Base-by-base conservation (phyloP, 2,888 invertebrate species). In the Subacronicta megacephala region DNA sequence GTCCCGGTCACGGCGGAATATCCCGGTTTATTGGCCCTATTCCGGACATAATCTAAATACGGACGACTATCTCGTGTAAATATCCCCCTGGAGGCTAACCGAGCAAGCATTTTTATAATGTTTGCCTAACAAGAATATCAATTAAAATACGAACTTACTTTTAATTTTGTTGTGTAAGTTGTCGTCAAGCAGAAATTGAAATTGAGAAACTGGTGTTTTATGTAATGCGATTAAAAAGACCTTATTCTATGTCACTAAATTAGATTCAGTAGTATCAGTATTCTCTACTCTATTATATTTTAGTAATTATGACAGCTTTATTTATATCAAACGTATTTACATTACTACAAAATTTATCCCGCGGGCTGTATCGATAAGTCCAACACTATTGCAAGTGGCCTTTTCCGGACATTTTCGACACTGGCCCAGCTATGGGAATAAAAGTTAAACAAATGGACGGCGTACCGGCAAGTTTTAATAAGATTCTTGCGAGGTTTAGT, bases 361-460 rank as follows among this genome's bases (percentile, higher is more conserved):
- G 44, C 20, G 40, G 55, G 59, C 59, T 75, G 41, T 61, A 74
- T 68, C 40, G 61, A 46, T 58, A 62, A 59, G 62, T 57, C 37
- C 67, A 73, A 65, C 77, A 65, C 62, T 73, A 62, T 60, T 54
- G 59, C 42, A 37, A 60, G 49, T 56, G 38, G 43, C 58, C 58
- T 75, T 69, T 62, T 52, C 56, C 47, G 67, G 61, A 63, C 61
- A 70, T 70, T 73, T 71, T 73, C 63, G 65, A 65, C n/a, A n/a
- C 62, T 56, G 56, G 55, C 63, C 58, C 56, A 35, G 63, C 72
- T 51, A 65, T 61, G 69, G 75, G 78, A 80, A 80, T 82, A 82
- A 80, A 82, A 81, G 82, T 82, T 78, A 77, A 82, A 80, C 82
- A 82, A 81, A 78, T 72, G 80, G 74, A 77, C 75, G 66, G 53